Evolutionary conservation across 2,888 invertebrate species (phyloP).

Genomic region (Sipha maydis): DNA sequence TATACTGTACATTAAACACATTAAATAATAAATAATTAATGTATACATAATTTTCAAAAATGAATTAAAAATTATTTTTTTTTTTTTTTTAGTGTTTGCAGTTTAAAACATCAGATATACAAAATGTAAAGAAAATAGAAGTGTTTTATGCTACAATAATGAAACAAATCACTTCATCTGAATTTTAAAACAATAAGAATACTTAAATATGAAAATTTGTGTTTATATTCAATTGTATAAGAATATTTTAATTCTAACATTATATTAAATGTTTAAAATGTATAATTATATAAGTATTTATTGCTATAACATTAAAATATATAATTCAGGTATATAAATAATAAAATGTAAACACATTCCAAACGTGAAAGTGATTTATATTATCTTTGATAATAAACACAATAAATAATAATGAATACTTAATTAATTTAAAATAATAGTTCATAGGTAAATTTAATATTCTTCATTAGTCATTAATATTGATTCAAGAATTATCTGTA

Average conservation of each 20-base stretch:
- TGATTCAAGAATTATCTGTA: too few species aligned
- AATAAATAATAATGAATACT: too few species aligned
- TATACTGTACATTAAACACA: too few species aligned
- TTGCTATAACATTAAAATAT: slow-evolving; percentile 13
- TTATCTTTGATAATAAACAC: neutral
- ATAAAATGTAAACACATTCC: slow-evolving; percentile 4
- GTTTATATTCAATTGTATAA: slow-evolving; percentile 12
- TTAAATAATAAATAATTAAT: too few species aligned
- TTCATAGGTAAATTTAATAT: too few species aligned
- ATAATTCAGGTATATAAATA: slow-evolving; percentile 7
- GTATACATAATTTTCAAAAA: neutral
- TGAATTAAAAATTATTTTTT: neutral
- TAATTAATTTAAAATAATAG: too few species aligned
- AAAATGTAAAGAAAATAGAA: slow-evolving; percentile 52
- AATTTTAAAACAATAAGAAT: neutral
- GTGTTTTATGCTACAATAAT: slow-evolving; percentile 46
- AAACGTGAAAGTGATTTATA: neutral
- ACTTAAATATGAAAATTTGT: neutral
- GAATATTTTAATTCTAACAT: neutral
- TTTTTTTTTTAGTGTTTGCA: slow-evolving; percentile 46
- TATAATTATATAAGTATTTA: neutral
- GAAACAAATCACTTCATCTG: slow-evolving; percentile 41
- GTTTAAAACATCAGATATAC: slow-evolving; percentile 53
- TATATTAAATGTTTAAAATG: neutral
- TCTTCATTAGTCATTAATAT: too few species aligned